phyloP scores from a whole-genome alignment of 2,113 vertebrate species.

The Pandion haliaetus region DNA sequence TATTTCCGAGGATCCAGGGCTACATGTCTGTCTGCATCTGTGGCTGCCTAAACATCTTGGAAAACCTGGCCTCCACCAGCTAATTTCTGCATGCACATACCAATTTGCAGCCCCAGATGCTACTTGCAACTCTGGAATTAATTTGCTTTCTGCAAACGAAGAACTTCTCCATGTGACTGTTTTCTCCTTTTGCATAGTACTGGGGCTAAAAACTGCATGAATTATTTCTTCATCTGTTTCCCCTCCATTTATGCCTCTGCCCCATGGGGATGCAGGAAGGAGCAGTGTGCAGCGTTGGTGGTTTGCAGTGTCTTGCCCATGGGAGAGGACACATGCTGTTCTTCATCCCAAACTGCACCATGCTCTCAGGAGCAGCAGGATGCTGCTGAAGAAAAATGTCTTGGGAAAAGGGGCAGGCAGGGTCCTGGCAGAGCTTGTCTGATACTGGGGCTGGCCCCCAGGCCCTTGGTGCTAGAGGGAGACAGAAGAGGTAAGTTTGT shows the following conservation, averaged over 20 bases:
- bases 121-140: background rate
- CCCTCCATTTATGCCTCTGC: background rate
- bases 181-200: background rate
- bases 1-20: background rate
- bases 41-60: background rate
- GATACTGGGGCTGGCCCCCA: background rate
- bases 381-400: background rate
- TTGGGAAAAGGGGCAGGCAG: background rate
- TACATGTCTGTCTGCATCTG: background rate
- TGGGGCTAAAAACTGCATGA: background rate
- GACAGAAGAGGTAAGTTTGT: background rate
- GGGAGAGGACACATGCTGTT: accelerated
- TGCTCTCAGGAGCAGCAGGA: background rate
- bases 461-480: background rate
- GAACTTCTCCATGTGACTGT: background rate
- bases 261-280: accelerated
- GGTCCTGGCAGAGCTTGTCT: background rate
- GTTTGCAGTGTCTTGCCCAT: background rate
- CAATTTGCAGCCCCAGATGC: background rate
- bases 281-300: background rate
- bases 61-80: background rate
- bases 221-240: background rate
- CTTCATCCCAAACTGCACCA: background rate
- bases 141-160: background rate
- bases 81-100: background rate